Conservation (phyloP, 2,888 invertebrate genomes). For the Sinhomidia bicolor region DNA sequence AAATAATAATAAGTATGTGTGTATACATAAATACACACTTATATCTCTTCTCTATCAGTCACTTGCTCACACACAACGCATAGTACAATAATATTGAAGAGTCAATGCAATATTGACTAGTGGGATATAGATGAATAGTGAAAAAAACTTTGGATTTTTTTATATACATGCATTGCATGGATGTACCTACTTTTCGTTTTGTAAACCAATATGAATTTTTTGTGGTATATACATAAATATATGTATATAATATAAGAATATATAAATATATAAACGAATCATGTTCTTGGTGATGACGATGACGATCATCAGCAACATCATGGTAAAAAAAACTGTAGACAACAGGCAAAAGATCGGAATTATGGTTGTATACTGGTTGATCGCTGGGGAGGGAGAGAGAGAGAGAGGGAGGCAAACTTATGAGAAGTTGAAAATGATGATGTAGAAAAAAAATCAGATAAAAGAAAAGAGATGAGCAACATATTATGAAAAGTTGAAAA, state of each 20-base stretch:
- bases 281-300: conserved; percentile 4
- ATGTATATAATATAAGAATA: too few species aligned
- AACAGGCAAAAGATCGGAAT: background rate
- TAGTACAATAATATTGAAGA: conserved; percentile 42
- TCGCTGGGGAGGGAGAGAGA: too few species aligned
- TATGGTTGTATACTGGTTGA: background rate
- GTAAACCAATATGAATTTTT: conserved; percentile 60
- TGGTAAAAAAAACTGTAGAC: background rate
- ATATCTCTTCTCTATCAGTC: background rate
- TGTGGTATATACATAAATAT: conserved; percentile 3
- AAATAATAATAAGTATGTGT: conserved; percentile 20
- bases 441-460: too few species aligned
- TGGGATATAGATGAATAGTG: conserved; percentile 33
- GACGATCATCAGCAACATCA: background rate
- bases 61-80: too few species aligned
- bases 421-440: conserved; percentile 12
- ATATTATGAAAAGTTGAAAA: too few species aligned
- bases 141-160: background rate
- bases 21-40: conserved; percentile 5
- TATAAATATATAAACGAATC: too few species aligned
- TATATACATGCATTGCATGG: too few species aligned
- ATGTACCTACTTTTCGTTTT: background rate
- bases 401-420: too few species aligned
- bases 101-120: background rate
- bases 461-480: too few species aligned